Percentiles rank a stretch among this genome's conserved stretches.
Conservation (phyloP, 2,113 vertebrate species). For the Crotalus tigris region DNA sequence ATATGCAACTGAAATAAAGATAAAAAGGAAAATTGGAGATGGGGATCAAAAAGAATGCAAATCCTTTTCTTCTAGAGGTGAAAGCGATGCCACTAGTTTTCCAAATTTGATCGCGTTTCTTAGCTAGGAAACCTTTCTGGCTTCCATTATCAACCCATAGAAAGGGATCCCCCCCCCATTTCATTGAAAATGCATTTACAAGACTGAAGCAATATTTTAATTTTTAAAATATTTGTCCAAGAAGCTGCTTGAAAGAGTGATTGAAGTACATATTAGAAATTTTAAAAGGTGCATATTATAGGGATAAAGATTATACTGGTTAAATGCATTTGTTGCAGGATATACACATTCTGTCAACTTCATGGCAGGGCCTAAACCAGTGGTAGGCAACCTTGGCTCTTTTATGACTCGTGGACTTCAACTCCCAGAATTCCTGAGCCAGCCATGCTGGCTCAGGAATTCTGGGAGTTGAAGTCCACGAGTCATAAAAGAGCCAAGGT, state of each 20-base stretch:
- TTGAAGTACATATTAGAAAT: neutral
- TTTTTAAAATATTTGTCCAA: neutral
- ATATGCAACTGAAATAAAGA: neutral
- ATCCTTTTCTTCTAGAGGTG: neutral
- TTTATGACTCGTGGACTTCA: too few relatives aligned
- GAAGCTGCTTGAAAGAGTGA: neutral
- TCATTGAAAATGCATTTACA: neutral
- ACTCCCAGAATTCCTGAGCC: too few relatives aligned
- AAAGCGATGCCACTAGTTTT: neutral
- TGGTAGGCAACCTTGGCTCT: too few relatives aligned
- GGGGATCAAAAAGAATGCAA: neutral
- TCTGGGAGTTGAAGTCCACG: too few relatives aligned
- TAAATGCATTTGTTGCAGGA: neutral
- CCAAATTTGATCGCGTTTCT: neutral
- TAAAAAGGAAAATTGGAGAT: neutral
- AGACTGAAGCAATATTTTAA: neutral
- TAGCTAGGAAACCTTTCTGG: neutral
- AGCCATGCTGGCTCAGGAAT: too few relatives aligned
- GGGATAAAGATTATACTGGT: neutral
- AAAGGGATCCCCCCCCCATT: neutral
- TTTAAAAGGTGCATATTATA: neutral
- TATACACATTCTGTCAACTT: neutral
- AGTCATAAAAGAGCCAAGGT: too few relatives aligned
- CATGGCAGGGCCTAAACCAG: neutral
- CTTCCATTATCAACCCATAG: neutral